Conservation (phyloP, 2,113 vertebrate genomes). For the Phylloscopus trochilus region DNA sequence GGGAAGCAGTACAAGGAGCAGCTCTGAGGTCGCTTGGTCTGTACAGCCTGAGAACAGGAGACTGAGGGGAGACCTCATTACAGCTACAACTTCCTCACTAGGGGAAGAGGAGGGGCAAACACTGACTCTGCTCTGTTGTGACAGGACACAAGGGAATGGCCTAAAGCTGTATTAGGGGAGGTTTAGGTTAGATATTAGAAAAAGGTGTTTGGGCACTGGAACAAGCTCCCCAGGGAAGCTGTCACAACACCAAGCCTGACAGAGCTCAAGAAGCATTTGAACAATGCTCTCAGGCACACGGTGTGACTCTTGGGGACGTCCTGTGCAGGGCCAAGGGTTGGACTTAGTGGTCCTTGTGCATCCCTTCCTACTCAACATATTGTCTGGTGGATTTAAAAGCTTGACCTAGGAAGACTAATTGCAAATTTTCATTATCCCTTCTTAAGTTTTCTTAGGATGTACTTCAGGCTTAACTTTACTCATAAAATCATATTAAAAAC, state of each 20-base stretch:
- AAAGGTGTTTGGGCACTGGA: not conserved
- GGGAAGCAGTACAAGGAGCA: fast-evolving
- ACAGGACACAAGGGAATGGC: not conserved
- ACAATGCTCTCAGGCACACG: too few species aligned
- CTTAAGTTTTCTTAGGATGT: not conserved
- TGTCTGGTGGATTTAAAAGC: not conserved
- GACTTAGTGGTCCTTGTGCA: not conserved
- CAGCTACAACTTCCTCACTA: fast-evolving
- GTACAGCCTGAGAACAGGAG: not conserved
- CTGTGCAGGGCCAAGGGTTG: not conserved
- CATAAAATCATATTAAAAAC: not conserved
- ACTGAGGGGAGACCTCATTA: not conserved
- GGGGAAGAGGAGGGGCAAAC: not conserved
- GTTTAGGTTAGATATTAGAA: not conserved
- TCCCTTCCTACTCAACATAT: not conserved
- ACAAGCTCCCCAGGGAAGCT: not conserved
- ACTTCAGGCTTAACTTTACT: not conserved
- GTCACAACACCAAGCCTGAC: not conserved
- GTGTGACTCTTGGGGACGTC: not conserved
- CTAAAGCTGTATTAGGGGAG: not conserved
- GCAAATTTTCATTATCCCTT: not conserved
- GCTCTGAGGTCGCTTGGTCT: not conserved
- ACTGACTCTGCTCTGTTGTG: not conserved
- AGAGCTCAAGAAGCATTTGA: not conserved
- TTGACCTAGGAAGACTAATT: not conserved